Percentiles rank a stretch among this genome's conserved stretches.
Evolutionary conservation across 2,113 vertebrate genomes (phyloP).

Genomic region (Ia io): DNA sequence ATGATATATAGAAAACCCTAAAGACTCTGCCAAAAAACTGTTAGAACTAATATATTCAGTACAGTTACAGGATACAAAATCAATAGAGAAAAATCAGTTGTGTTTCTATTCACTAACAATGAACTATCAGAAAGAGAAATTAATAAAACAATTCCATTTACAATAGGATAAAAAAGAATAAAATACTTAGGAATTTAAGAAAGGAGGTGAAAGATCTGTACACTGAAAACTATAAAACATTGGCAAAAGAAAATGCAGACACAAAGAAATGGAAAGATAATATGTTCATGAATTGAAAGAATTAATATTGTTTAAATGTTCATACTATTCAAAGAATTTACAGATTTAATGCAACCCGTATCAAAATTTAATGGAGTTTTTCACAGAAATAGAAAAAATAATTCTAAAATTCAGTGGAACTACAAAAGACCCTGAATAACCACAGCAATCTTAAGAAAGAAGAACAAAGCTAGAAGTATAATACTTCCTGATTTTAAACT

Average conservation of each 20-base stretch:
- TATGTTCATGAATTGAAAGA: background rate
- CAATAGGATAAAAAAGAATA: background rate
- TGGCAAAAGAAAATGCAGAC: background rate
- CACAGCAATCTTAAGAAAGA: background rate
- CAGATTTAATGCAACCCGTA: background rate
- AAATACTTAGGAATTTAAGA: background rate
- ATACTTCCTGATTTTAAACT: background rate
- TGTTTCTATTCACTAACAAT: background rate
- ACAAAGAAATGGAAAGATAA: background rate
- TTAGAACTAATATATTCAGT: background rate
- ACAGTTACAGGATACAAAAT: background rate
- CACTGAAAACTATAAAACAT: background rate
- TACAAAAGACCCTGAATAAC: background rate
- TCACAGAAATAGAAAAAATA: background rate
- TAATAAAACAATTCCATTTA: background rate
- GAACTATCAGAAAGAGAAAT: background rate
- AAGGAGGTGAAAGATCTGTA: background rate
- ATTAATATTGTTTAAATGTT: background rate
- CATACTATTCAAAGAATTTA: background rate
- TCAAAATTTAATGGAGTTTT: background rate
- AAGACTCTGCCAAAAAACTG: background rate
- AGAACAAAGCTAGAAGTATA: background rate
- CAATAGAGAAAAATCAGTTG: background rate
- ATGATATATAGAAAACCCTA: background rate
- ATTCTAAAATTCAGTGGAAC: background rate